These are phyloP conservation scores for Cyclophora albipunctata DNA, from an alignment of 2,888 invertebrate species.

Conservation along the genomic window DNA sequence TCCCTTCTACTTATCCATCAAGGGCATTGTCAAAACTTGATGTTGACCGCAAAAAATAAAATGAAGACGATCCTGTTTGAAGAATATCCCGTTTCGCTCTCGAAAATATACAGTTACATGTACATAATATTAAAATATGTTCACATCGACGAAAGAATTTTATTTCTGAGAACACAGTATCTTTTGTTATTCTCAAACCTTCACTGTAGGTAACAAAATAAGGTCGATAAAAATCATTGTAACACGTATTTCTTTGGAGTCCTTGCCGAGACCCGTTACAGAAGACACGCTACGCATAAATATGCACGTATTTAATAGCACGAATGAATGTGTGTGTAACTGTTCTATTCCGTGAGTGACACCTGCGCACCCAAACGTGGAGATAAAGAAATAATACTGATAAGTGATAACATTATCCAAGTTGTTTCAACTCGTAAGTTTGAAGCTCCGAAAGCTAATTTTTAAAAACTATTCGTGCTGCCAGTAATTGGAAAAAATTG, in stretches of 20 bases:
- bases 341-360: conserved; percentile 54
- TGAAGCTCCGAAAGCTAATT: not conserved
- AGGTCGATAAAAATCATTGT: conserved; percentile 26
- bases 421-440: not conserved
- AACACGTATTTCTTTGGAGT: conserved; percentile 49
- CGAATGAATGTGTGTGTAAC: conserved; percentile 60
- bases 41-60: no score
- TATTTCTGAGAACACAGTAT: no score
- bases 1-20: no score
- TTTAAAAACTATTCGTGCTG: conserved; percentile 17
- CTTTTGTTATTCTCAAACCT: no score
- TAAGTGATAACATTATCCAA: conserved; percentile 30
- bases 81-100: no score
- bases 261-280: conserved; percentile 60
- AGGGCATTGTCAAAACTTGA: no score
- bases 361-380: conserved; percentile 41
- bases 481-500: conserved; percentile 32
- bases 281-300: conserved; percentile 67
- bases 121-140: no score
- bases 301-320: conserved; percentile 66
- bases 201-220: conserved; percentile 9
- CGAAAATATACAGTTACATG: no score
- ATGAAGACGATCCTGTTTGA: no score
- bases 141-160: no score
- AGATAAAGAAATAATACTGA: conserved; percentile 38